Conservation (phyloP, 2,888 invertebrate species). For the Heliconius cydno region DNA sequence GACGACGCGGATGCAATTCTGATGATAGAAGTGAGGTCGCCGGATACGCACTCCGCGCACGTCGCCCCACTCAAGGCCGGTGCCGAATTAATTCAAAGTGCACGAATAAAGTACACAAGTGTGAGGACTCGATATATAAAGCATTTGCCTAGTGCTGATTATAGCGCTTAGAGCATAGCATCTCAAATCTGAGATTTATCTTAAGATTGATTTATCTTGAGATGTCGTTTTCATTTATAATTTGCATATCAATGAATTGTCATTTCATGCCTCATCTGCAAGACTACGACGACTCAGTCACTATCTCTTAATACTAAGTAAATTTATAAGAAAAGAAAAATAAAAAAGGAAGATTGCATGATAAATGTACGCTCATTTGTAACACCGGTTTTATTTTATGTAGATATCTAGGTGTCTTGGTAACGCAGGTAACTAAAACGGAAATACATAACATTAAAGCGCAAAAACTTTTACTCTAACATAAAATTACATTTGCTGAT, state of each 20-base stretch:
- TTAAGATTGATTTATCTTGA: too few species aligned
- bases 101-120: not conserved
- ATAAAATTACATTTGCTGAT: not conserved
- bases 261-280: constrained; percentile 29
- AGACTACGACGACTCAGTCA: not conserved
- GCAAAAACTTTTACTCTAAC: not conserved
- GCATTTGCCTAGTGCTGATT: not conserved
- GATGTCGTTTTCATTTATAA: too few species aligned
- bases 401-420: not conserved
- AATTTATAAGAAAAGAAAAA: constrained; percentile 22
- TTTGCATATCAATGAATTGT: not conserved
- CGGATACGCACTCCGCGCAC: constrained; percentile 33
- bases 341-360: not conserved
- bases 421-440: not conserved
- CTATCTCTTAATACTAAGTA: not conserved
- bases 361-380: constrained; percentile 17
- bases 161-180: not conserved
- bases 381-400: not conserved
- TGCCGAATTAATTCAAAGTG: constrained; percentile 25
- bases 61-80: constrained; percentile 30
- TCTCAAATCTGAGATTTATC: constrained; percentile 4
- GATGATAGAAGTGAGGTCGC: constrained; percentile 43
- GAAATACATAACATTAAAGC: not conserved
- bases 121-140: not conserved
- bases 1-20: constrained; percentile 43